Conservation (phyloP, 35 echinoderm and acorn worm species). For the Heliocidaris tuberculata region DNA sequence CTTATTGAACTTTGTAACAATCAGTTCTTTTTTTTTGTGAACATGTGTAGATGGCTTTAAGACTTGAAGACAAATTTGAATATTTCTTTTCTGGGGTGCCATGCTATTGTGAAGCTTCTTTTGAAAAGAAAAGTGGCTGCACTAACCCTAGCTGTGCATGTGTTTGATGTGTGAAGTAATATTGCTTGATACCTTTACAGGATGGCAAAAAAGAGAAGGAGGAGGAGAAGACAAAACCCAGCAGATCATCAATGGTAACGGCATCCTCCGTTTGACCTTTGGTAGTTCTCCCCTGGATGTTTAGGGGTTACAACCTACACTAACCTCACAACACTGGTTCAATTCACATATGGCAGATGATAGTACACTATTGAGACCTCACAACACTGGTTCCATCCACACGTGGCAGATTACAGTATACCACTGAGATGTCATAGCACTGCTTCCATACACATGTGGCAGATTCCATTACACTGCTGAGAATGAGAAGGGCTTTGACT, state of each 20-base stretch:
- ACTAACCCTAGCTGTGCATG: no score
- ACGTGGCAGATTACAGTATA: background rate
- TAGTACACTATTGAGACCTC: background rate
- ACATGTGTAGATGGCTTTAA: no score
- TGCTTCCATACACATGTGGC: background rate
- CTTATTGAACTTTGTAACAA: no score
- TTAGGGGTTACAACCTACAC: background rate
- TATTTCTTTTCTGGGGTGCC: no score
- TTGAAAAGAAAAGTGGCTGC: no score
- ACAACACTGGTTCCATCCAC: background rate
- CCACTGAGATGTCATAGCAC: background rate
- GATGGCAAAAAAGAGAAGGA: conserved; percentile 65
- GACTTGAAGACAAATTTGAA: no score
- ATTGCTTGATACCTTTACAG: conserved; percentile 37
- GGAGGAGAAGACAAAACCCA: conserved; percentile 39
- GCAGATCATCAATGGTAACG: background rate
- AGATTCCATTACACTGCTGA: background rate
- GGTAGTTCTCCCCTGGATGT: background rate
- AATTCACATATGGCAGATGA: no score
- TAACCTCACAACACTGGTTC: no score
- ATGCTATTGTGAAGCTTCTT: no score
- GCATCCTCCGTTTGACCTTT: background rate
- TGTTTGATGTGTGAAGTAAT: background rate
- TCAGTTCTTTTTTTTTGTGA: no score
- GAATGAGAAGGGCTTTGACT: no score